A percentile compares a stretch with the other conserved stretches of the same genome.
These are phyloP conservation scores for Nemurella pictetii DNA, from an alignment of 2,888 invertebrate species.

Conservation along the genomic window DNA sequence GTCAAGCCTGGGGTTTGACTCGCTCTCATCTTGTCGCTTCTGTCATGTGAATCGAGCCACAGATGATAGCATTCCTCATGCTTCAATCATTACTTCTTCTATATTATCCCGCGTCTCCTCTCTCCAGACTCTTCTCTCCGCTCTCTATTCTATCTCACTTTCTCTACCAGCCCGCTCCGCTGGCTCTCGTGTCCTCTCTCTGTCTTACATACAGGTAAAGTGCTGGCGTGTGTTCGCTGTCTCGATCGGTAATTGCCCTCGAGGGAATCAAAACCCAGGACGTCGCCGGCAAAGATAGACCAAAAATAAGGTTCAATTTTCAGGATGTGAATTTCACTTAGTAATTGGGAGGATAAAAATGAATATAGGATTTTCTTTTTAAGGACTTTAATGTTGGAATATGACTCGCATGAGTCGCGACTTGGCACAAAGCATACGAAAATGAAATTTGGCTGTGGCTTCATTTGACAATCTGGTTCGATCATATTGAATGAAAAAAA, in stretches of 20 bases:
- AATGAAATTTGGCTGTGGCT: background rate
- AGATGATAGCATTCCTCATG: slow-evolving; percentile 45
- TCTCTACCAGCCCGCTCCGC: background rate
- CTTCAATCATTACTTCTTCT: slow-evolving; percentile 43
- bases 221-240: too few relatives aligned
- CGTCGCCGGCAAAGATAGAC: background rate
- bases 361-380: background rate
- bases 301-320: slow-evolving; percentile 11
- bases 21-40: background rate
- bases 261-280: slow-evolving; percentile 25
- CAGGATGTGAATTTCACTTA: background rate
- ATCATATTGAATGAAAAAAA: too few relatives aligned
- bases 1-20: slow-evolving; percentile 31
- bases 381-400: background rate
- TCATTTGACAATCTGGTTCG: background rate
- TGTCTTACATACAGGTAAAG: too few relatives aligned
- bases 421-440: background rate
- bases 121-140: slow-evolving; percentile 6
- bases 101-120: background rate
- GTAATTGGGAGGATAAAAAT: background rate
- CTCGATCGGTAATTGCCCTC: slow-evolving; percentile 31
- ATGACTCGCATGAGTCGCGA: background rate
- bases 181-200: slow-evolving; percentile 12
- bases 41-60: slow-evolving; percentile 41
- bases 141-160: background rate